Evolutionary conservation across 2,888 invertebrate genomes (phyloP).

Genomic region (Parascotia fuliginaria): DNA sequence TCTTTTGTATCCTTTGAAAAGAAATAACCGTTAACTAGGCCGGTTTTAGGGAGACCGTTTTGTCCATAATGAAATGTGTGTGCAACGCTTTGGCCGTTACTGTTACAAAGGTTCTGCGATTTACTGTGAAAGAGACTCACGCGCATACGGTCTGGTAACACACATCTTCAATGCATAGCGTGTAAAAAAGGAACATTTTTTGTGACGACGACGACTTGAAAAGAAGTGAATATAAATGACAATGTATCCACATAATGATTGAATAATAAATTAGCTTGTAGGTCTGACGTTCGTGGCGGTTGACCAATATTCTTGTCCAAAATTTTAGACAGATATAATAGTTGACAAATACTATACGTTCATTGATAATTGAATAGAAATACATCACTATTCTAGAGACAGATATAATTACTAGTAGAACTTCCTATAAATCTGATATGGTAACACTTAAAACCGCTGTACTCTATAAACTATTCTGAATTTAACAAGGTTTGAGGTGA

Average conservation of each 20-base stretch:
- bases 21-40: constrained; percentile 68
- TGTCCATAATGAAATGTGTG: constrained; percentile 40
- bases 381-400: no score
- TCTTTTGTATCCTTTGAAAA: constrained; percentile 38
- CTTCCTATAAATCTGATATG: no score
- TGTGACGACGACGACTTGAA: constrained; percentile 4
- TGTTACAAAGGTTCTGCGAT: constrained; percentile 68
- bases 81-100: constrained; percentile 61
- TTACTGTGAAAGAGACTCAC: constrained; percentile 57
- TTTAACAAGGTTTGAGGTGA: no score
- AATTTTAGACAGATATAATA: no score
- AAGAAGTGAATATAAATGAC: constrained; percentile 23
- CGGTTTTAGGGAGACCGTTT: constrained; percentile 56
- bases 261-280: neutral
- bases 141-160: constrained; percentile 38
- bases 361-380: neutral
- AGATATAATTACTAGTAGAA: no score
- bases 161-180: constrained; percentile 21
- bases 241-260: neutral
- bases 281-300: neutral
- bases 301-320: neutral
- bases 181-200: constrained; percentile 13
- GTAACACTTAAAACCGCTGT: no score
- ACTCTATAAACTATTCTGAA: no score
- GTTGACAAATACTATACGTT: no score